A percentile compares a stretch with the other conserved stretches of the same genome.
Conservation (phyloP, 2,797 vertebrate genomes). For the Aldrovandia affinis region DNA sequence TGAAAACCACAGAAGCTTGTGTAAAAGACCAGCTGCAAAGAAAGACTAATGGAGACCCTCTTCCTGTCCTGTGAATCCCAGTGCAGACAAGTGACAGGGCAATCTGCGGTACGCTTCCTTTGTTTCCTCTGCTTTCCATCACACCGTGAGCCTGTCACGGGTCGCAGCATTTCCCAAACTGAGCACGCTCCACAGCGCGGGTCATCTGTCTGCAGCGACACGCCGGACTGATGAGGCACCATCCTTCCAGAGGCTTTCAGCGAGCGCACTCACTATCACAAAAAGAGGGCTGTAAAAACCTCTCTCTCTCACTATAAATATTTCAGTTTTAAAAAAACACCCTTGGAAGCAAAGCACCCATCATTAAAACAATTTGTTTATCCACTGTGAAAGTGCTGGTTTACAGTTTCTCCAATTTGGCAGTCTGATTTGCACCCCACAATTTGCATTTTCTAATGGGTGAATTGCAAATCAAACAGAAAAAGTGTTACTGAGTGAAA, state of each 20-base stretch:
- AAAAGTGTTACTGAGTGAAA: too few relatives aligned
- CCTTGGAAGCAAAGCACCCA: background rate
- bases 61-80: background rate
- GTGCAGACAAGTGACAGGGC: background rate
- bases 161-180: too few relatives aligned
- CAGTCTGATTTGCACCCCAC: background rate
- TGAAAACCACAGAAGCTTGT: background rate
- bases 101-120: background rate
- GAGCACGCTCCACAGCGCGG: background rate
- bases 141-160: too few relatives aligned
- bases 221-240: background rate
- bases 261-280: background rate
- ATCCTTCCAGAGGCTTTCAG: background rate
- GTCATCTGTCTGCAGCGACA: background rate
- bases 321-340: background rate
- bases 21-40: background rate
- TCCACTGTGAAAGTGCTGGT: background rate
- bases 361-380: background rate
- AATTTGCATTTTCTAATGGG: background rate
- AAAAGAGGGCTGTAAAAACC: background rate
- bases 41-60: background rate
- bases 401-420: slow-evolving; percentile 3
- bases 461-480: background rate
- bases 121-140: too few relatives aligned
- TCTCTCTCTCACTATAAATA: background rate